Percentiles rank a stretch among this genome's conserved stretches.
These are phyloP conservation scores for Neoniphon sammara DNA, from an alignment of 2,797 vertebrate species.

Conservation along the genomic window DNA sequence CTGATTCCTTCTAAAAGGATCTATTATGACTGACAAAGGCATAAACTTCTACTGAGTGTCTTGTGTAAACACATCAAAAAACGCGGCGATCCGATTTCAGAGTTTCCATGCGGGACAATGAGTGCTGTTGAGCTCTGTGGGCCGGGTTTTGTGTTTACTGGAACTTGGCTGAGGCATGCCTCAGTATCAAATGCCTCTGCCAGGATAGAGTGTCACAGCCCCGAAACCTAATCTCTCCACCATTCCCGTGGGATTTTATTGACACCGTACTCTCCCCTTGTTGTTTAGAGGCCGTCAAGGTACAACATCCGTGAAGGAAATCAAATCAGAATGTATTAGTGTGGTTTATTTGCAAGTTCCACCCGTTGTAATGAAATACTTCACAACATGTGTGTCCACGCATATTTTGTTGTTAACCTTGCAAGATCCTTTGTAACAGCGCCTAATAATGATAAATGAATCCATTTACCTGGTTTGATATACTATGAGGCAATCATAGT, in stretches of 20 bases:
- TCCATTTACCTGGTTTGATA: not conserved
- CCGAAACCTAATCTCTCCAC: slow-evolving; percentile 67
- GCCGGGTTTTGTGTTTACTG: slow-evolving; percentile 66
- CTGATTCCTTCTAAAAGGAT: slow-evolving; percentile 39
- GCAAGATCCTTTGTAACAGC: not conserved
- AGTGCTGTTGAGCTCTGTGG: slow-evolving; percentile 47
- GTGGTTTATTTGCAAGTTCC: slow-evolving; percentile 59
- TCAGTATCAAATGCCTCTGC: slow-evolving; percentile 63
- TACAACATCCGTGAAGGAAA: slow-evolving; percentile 64
- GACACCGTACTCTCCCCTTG: slow-evolving; percentile 17
- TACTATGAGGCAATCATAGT: not conserved
- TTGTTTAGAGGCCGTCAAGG: slow-evolving; percentile 55
- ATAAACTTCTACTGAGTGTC: slow-evolving; percentile 55
- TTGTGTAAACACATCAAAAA: slow-evolving; percentile 70
- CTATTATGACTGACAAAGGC: slow-evolving; percentile 53
- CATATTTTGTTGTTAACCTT: slow-evolving; percentile 10
- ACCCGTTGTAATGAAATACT: slow-evolving; percentile 24
- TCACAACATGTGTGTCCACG: slow-evolving; percentile 26
- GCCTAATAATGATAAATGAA: not conserved
- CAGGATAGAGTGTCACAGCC: slow-evolving; percentile 63
- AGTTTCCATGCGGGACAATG: slow-evolving; percentile 58
- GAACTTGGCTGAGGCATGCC: slow-evolving; percentile 63
- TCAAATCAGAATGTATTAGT: slow-evolving; percentile 54
- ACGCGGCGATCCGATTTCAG: slow-evolving; percentile 65
- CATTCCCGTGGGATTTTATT: slow-evolving; percentile 48